Percentiles rank a stretch among this genome's conserved stretches.
Conservation (phyloP, 2,797 vertebrate species). For the Myoxocephalus aenaeus region DNA sequence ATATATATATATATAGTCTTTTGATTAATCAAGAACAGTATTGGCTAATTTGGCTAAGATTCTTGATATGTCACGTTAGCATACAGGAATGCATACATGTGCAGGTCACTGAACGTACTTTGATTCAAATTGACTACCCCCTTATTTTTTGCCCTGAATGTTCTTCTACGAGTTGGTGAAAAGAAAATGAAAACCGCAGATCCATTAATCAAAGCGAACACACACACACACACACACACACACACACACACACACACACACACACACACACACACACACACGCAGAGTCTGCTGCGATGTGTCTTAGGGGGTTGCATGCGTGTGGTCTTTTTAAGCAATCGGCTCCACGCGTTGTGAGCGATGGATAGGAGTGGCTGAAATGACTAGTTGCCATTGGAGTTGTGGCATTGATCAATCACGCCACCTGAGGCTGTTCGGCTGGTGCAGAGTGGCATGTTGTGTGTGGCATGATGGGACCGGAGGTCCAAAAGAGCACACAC, state of each 20-base stretch:
- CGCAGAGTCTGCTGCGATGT: neutral
- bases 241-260: neutral
- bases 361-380: constrained; percentile 65
- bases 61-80: constrained; percentile 46
- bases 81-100: constrained; percentile 33
- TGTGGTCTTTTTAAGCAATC: constrained; percentile 50
- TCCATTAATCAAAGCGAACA: constrained; percentile 57
- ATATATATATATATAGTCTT: neutral
- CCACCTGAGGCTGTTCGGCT: constrained; percentile 37
- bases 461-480: constrained; percentile 45
- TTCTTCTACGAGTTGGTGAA: constrained; percentile 16
- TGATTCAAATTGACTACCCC: constrained; percentile 21
- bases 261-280: neutral
- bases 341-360: constrained; percentile 55
- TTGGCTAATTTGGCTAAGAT: constrained; percentile 52
- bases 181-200: constrained; percentile 52
- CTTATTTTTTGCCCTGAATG: neutral
- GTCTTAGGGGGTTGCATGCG: constrained; percentile 26
- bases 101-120: constrained; percentile 21
- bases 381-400: constrained; percentile 75
- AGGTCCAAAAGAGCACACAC: constrained; percentile 32
- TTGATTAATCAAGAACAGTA: constrained; percentile 12
- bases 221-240: neutral
- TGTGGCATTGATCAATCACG: constrained; percentile 79
- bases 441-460: constrained; percentile 40